These are phyloP conservation scores for Buphagus erythrorhynchus DNA, from an alignment of 2,797 vertebrate genomes.

Conservation along the genomic window DNA sequence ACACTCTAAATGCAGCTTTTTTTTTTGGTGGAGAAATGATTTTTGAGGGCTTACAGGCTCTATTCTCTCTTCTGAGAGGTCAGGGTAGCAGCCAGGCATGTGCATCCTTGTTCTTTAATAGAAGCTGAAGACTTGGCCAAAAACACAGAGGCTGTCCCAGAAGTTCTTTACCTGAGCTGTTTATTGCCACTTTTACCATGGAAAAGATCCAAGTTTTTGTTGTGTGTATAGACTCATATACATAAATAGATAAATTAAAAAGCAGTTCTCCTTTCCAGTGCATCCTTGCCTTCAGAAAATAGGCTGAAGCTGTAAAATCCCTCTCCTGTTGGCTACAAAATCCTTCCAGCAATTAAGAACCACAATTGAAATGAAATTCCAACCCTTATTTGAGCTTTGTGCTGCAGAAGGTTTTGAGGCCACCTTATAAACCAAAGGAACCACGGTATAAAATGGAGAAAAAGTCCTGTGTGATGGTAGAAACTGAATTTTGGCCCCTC, in stretches of 20 bases:
- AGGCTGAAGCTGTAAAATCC: background rate
- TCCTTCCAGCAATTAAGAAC: background rate
- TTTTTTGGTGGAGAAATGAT: background rate
- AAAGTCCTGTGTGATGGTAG: background rate
- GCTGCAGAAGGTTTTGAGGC: background rate
- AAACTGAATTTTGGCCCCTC: background rate
- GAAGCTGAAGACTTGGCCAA: background rate
- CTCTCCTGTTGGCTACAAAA: background rate
- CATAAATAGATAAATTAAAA: background rate
- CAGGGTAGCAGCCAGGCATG: background rate
- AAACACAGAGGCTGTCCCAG: background rate
- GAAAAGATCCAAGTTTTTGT: background rate
- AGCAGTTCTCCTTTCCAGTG: background rate
- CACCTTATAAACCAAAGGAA: background rate
- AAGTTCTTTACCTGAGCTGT: background rate
- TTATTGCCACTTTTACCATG: background rate
- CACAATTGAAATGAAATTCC: background rate
- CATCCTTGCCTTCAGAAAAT: background rate
- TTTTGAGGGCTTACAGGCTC: background rate
- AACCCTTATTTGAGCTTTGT: background rate
- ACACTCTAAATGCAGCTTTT: accelerated
- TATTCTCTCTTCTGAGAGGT: background rate
- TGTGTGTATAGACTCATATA: accelerated
- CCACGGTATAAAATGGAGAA: background rate
- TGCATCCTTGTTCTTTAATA: background rate